Base-by-base conservation (phyloP, 2,888 invertebrate species). In the Plusia festucae region DNA sequence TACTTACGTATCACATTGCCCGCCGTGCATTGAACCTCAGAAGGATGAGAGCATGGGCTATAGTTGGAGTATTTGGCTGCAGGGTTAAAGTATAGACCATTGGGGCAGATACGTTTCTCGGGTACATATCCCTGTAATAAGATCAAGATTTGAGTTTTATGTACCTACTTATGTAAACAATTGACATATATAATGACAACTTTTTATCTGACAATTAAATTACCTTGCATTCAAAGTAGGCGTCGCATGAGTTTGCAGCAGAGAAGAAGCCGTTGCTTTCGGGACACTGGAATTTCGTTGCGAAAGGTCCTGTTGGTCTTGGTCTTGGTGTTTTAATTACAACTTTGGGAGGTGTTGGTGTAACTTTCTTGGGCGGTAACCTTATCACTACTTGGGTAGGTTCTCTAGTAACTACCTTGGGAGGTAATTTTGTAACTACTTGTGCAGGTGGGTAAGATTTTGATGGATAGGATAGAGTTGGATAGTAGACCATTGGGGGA, bases 21-120 rank as follows among this genome's bases (percentile, higher is more conserved):
- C 66, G 95, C 96, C 2, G 90, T 91, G 84, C 98, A 98, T 79
- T 96, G 94, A 0, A 97, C 97, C 82, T 97, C 97, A 61, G 96
- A 96, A 13, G 98, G 97, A 88, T 97, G 97, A 73, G 97, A 96
- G 79, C 98, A 98, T 3, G 97, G 97, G 81, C n/a, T n/a, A 40
- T 96, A 97, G 52, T 96, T 95, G 32, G 95, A 96, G 60, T 90
- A 89, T 6, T 95, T 93, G 0, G 94, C 92, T 16, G 96, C 95
- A 1, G 96, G 95, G 81, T 97, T 97, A 88, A 97, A 98, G 9
- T 97, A 91, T 24, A 97, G 92, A 16, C 97, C 97, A 84, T 97
- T 97, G 1, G 97, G 97, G 73, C 98, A 98, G 1, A 96, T 84
- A 80, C 96, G 96, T 85, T 96, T 96, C 80, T 95, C 95, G 0